These are phyloP conservation scores for Bombus superbus DNA, from an alignment of 1,140 invertebrate genomes.

Conservation along the genomic window DNA sequence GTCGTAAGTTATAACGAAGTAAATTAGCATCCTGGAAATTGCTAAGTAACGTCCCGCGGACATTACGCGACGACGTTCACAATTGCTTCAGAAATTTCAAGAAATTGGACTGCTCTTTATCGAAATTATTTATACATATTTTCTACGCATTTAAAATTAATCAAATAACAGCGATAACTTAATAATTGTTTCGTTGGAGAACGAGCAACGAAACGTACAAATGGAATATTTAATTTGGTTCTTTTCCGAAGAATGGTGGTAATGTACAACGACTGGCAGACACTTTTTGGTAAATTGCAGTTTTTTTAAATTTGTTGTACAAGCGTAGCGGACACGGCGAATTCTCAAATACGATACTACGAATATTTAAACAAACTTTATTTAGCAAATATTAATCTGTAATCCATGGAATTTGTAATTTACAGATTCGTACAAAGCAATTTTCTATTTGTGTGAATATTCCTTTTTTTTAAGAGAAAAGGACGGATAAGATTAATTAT, in stretches of 20 bases:
- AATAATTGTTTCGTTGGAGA: not conserved
- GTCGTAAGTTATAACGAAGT: slow-evolving; percentile 55
- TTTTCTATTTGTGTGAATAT: too few species aligned
- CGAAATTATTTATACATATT: not conserved
- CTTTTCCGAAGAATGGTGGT: not conserved
- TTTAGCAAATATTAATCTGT: too few species aligned
- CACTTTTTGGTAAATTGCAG: too few species aligned
- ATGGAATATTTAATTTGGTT: not conserved
- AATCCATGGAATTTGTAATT: too few species aligned
- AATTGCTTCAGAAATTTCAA: slow-evolving; percentile 8
- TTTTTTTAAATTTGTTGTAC: too few species aligned
- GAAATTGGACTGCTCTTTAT: not conserved
- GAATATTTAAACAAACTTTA: too few species aligned
- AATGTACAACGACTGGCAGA: not conserved
- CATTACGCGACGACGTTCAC: slow-evolving; percentile 15
- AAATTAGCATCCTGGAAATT: slow-evolving; percentile 53
- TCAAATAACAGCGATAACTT: not conserved
- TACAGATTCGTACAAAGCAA: too few species aligned
- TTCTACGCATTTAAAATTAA: not conserved
- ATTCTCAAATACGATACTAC: too few species aligned
- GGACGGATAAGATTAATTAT: too few species aligned
- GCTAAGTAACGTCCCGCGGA: slow-evolving; percentile 25
- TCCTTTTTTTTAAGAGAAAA: too few species aligned
- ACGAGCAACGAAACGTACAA: not conserved
- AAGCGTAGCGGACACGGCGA: too few species aligned